Percentiles rank a stretch among this genome's conserved stretches.
phyloP scores from a whole-genome alignment of 2,113 vertebrate species.

The Balaeniceps rex region DNA sequence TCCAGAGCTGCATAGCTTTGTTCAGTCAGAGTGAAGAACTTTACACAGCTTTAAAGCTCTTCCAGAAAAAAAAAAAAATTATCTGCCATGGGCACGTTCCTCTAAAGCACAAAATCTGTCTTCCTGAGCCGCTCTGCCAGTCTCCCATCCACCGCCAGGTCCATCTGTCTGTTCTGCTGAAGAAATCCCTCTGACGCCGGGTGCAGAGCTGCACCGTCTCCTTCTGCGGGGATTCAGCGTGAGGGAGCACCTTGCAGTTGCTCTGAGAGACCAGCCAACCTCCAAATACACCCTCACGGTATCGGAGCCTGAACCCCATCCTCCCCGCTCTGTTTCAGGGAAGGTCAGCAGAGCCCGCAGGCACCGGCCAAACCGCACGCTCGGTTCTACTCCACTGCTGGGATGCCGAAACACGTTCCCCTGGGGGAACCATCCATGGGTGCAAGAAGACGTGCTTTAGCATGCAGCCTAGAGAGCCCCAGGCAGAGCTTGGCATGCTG shows the following conservation, averaged over 20 bases:
- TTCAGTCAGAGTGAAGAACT: not conserved
- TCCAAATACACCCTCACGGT: not conserved
- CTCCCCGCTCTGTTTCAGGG: not conserved
- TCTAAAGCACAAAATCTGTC: not conserved
- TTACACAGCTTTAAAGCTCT: not conserved
- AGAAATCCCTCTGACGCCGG: not conserved
- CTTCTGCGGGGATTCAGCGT: not conserved
- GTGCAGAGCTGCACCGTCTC: not conserved
- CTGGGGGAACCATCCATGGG: accelerated
- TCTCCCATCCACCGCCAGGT: not conserved
- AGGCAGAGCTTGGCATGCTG: not conserved
- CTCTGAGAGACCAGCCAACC: not conserved
- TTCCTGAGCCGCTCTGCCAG: not conserved
- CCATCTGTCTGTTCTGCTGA: not conserved
- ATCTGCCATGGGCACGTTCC: accelerated
- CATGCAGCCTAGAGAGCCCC: not conserved
- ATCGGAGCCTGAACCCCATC: not conserved
- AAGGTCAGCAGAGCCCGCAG: not conserved
- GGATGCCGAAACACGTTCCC: not conserved
- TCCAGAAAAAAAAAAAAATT: not conserved
- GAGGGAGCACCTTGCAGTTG: not conserved
- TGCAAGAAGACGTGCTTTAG: not conserved
- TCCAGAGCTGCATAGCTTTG: not conserved
- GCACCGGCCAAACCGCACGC: not conserved
- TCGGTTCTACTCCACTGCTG: not conserved